Conservation (phyloP, 2,113 vertebrate species). For the Puntigrus tetrazona region DNA sequence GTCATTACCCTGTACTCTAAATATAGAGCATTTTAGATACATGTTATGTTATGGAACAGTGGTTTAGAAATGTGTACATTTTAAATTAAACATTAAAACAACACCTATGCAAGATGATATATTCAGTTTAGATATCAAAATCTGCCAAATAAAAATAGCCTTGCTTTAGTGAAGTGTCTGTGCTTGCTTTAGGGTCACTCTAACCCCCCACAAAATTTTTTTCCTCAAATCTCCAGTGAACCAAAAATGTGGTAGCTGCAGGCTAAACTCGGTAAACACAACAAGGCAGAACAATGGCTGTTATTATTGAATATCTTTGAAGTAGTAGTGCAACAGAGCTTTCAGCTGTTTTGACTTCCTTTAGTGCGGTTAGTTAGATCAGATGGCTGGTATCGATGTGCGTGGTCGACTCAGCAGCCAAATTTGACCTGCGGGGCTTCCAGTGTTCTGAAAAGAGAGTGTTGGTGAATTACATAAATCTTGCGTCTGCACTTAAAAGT, state of each 20-base stretch:
- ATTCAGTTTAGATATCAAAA: background rate
- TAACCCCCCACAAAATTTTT: background rate
- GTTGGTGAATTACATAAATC: conserved; percentile 45
- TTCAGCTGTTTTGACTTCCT: conserved; percentile 43
- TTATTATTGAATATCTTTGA: conserved; percentile 29
- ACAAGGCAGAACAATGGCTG: background rate
- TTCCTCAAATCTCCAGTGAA: background rate
- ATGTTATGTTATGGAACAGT: background rate
- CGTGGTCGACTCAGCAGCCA: conserved; percentile 37
- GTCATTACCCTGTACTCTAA: background rate
- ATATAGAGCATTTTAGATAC: background rate
- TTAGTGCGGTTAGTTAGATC: conserved; percentile 19
- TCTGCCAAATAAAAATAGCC: background rate
- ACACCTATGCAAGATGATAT: background rate
- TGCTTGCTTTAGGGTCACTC: background rate
- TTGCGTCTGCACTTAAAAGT: conserved; percentile 30
- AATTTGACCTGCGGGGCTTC: conserved; percentile 17
- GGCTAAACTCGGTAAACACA: background rate
- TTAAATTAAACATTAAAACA: background rate
- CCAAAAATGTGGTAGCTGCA: background rate
- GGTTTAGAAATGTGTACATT: too few relatives aligned
- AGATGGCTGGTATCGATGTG: conserved; percentile 50
- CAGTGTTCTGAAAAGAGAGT: conserved; percentile 17
- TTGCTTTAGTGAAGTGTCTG: conserved; percentile 1
- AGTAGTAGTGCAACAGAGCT: conserved; percentile 24